Evolutionary conservation across 1,140 invertebrate genomes (phyloP), one percentile per base, ranked within the genome.

Genomic region (Drosophila setifemur): DNA sequence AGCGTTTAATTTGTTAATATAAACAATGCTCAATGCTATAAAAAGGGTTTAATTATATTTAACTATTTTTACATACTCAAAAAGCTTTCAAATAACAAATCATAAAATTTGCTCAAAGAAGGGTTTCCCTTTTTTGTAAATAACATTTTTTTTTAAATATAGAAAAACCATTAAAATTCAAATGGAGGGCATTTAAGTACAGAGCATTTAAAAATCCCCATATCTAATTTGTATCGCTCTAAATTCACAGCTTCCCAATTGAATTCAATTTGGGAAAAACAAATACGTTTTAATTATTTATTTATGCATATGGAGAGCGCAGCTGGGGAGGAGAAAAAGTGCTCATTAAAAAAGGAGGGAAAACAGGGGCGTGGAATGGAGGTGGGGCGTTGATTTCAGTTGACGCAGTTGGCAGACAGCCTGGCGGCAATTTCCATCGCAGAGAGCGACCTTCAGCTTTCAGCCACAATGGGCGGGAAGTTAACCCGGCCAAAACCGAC

Each of bases 231-330:
- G 14, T 23, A 29, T 21, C 25, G 7, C 16, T 42, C 39, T 28
- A 16, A 54, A 44, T 45, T 35, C 48, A 16, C 43, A 23, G 23
- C 39, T 33, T 43, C 42, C 21, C 35, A 55, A 68, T 70, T 12
- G n/a, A 70, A 70, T 70, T 70, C 33, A 70, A 69, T 69, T 69
- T 69, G n/a, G 40, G 12, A 45, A 68, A 68, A 26, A 69, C 66
- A 67, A 67, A 67, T 67, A 67, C 39, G 44, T 67, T 68, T 68
- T 68, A 68, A 69, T 71, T 61, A 61, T 71, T 49, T 71, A 71
- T 72, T 52, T 72, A 72, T 71, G 43, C 47, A 72, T 61, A 52
- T 50, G 31, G 52, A n/a, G 6, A 23, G 28, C n/a, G 18, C 12
- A 19, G 11, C 6, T 2, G 5, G 5, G 31, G 2, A 4, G n/a